Conservation (phyloP, 2,113 vertebrate species). For the Dromiciops gliroides region DNA sequence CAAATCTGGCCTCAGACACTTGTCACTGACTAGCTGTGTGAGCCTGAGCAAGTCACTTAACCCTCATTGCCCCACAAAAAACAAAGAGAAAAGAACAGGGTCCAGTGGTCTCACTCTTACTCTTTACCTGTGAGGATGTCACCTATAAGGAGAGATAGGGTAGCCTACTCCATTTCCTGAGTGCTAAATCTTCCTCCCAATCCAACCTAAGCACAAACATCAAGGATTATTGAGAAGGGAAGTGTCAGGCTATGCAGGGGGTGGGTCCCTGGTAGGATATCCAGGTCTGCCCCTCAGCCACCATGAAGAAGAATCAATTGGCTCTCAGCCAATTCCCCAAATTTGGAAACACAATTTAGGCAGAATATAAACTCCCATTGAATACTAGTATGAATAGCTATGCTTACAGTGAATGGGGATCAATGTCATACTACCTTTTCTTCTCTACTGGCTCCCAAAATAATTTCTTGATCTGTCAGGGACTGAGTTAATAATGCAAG, state of each 20-base stretch:
- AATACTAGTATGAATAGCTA: neutral
- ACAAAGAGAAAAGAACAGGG: neutral
- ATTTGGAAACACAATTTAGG: neutral
- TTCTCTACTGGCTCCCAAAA: neutral
- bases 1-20: no score
- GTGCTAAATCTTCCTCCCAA: no score
- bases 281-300: no score
- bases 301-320: neutral
- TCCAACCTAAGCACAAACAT: no score
- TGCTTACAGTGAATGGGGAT: neutral
- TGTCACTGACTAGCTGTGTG: no score
- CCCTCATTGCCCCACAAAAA: no score
- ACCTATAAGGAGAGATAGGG: neutral
- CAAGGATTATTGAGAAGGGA: no score
- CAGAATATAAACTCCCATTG: neutral
- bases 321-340: neutral
- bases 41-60: no score
- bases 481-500: neutral
- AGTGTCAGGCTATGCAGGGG: no score
- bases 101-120: neutral
- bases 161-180: neutral
- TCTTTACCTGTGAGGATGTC: neutral
- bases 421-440: neutral
- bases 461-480: neutral
- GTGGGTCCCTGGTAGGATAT: neutral